Percentiles rank a stretch among this genome's conserved stretches.
Conservation (phyloP, 1,140 invertebrate genomes). For the Cherax quadricarinatus region DNA sequence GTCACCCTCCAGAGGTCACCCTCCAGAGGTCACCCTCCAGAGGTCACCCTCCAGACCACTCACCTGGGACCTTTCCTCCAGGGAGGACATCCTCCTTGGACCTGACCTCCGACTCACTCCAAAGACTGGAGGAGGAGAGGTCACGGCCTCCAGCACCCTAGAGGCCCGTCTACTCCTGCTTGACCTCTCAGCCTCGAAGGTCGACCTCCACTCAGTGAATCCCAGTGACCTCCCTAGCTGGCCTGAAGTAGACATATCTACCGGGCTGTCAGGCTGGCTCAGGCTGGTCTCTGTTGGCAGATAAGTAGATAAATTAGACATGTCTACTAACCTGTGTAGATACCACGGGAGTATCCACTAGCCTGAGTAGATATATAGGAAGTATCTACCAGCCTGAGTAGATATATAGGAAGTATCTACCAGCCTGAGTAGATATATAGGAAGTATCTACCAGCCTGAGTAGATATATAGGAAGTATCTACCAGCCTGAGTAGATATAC, state of each 20-base stretch:
- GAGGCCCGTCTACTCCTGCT: constrained; percentile 50
- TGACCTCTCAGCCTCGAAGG: constrained; percentile 22
- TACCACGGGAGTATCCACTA: too few relatives aligned
- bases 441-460: too few relatives aligned
- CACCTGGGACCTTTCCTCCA: constrained; percentile 69
- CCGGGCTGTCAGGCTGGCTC: constrained; percentile 61
- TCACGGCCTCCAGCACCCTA: constrained; percentile 39
- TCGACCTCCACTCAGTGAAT: constrained; percentile 26
- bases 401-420: too few relatives aligned
- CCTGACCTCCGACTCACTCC: constrained; percentile 35
- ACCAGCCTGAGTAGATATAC: too few relatives aligned
- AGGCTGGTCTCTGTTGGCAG: constrained; percentile 8
- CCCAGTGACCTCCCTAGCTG: constrained; percentile 11
- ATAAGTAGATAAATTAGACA: too few relatives aligned
- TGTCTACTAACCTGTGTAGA: too few relatives aligned
- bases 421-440: too few relatives aligned
- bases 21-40: too few relatives aligned
- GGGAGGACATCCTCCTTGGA: constrained; percentile 69
- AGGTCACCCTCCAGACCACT: not conserved
- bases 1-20: too few relatives aligned
- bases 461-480: too few relatives aligned
- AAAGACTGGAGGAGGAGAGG: constrained; percentile 52
- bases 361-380: too few relatives aligned
- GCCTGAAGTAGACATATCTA: constrained; percentile 43
- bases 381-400: too few relatives aligned